Evolutionary conservation across 1,140 invertebrate species (phyloP).

Genomic region (Diploscapter pachys): DNA sequence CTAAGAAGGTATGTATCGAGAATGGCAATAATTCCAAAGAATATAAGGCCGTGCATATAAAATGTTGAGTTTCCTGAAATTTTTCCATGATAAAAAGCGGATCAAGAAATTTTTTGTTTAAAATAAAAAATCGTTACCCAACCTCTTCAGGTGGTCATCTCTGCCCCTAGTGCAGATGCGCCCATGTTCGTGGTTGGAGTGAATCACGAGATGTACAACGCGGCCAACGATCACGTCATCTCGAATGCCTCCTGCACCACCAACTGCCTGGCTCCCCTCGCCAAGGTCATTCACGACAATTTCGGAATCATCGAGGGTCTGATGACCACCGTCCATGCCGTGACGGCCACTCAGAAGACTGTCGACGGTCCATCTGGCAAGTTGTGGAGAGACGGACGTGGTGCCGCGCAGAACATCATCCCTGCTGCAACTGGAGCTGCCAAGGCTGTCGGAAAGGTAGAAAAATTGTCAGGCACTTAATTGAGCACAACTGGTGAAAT

Average conservation of each 20-base stretch:
- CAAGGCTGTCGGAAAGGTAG: constrained; percentile 85
- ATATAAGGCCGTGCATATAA: too few relatives aligned
- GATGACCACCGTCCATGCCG: constrained; percentile 98
- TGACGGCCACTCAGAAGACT: constrained; percentile 94
- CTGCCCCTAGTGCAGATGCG: constrained; percentile 92
- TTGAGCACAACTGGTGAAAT: too few relatives aligned
- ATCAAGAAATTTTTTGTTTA: too few relatives aligned
- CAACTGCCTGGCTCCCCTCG: constrained; percentile 95
- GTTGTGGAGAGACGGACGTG: constrained; percentile 92
- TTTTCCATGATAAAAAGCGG: too few relatives aligned
- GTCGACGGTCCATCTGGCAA: constrained; percentile 85
- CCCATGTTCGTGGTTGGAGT: constrained; percentile 98
- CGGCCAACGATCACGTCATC: constrained; percentile 72
- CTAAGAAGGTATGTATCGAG: constrained; percentile 72
- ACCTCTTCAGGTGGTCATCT: constrained; percentile 73
- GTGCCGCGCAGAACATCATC: constrained; percentile 93
- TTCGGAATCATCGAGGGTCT: constrained; percentile 91
- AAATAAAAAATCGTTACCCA: too few relatives aligned
- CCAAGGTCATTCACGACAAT: constrained; percentile 91
- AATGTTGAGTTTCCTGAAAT: too few relatives aligned
- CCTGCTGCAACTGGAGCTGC: constrained; percentile 95
- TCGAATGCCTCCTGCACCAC: constrained; percentile 96
- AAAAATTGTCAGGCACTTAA: too few relatives aligned
- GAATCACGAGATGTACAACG: constrained; percentile 80
- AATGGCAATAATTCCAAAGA: too few relatives aligned